Evolutionary conservation across 1,140 invertebrate genomes (phyloP).

Genomic region (Diachasmimorpha longicaudata): DNA sequence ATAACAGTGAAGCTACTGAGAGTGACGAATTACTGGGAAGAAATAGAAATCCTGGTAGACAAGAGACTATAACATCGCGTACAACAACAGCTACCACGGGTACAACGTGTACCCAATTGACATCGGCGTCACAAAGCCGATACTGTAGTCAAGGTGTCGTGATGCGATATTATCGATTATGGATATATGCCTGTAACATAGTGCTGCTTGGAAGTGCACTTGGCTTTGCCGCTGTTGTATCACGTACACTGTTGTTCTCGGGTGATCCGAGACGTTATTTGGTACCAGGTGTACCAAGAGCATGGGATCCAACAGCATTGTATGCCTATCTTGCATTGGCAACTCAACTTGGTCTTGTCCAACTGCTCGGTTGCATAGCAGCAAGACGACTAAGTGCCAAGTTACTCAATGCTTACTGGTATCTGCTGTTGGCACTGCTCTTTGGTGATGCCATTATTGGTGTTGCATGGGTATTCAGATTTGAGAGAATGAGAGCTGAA

Average conservation of each 20-base stretch:
- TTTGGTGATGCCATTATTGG: slow-evolving; percentile 85
- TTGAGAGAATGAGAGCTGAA: slow-evolving; percentile 76
- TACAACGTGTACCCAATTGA: slow-evolving; percentile 32
- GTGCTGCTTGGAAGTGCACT: slow-evolving; percentile 81
- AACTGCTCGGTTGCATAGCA: slow-evolving; percentile 80
- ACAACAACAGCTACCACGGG: slow-evolving; percentile 18
- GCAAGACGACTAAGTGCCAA: slow-evolving; percentile 80
- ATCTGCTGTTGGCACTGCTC: slow-evolving; percentile 78
- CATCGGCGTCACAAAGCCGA: slow-evolving; percentile 40
- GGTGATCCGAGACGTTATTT: slow-evolving; percentile 71
- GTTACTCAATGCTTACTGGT: slow-evolving; percentile 84
- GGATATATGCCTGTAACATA: slow-evolving; percentile 92
- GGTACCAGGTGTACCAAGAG: slow-evolving; percentile 74
- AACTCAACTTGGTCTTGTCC: slow-evolving; percentile 71
- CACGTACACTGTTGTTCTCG: slow-evolving; percentile 70
- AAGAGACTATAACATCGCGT: slow-evolving; percentile 22
- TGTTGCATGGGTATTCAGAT: slow-evolving; percentile 85
- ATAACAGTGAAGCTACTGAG: slow-evolving; percentile 38
- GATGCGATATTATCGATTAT: slow-evolving; percentile 84
- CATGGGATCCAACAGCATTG: slow-evolving; percentile 79
- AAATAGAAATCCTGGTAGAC: slow-evolving; percentile 13
- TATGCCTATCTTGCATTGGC: slow-evolving; percentile 84
- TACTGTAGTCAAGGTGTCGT: slow-evolving; percentile 55
- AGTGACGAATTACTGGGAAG: slow-evolving; percentile 25
- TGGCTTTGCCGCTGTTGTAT: slow-evolving; percentile 79